phyloP scores from a whole-genome alignment of 2,888 invertebrate species.

The Lycophotia porphyrea region DNA sequence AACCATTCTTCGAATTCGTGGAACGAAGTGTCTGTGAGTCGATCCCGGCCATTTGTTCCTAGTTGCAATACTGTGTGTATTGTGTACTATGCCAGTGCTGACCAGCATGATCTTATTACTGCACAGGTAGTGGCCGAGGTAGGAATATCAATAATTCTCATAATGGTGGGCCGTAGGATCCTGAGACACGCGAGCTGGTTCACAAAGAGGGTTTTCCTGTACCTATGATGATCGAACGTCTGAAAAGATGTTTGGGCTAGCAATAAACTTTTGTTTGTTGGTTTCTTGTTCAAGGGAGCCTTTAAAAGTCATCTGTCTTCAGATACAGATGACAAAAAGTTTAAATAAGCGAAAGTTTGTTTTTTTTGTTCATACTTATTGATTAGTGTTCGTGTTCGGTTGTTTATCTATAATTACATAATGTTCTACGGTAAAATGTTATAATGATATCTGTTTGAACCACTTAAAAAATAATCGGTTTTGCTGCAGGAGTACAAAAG shows the following conservation, averaged over 20 bases:
- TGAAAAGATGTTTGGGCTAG: not conserved
- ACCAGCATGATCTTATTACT: not conserved
- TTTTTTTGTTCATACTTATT: not conserved
- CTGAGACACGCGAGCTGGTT: constrained; percentile 1
- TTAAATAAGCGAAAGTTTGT: not conserved
- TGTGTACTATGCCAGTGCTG: constrained; percentile 1
- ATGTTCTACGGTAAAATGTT: not conserved
- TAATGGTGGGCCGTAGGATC: not conserved
- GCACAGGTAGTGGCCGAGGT: not conserved
- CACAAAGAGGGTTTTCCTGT: constrained; percentile 13
- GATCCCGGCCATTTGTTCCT: not conserved
- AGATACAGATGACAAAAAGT: not conserved
- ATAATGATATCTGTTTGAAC: not conserved
- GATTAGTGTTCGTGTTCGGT: not conserved
- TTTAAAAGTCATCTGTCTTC: not conserved
- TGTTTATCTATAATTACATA: not conserved
- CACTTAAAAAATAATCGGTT: too few relatives aligned
- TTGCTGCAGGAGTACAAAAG: not conserved
- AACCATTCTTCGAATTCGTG: not conserved
- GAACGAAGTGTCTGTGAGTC: not conserved
- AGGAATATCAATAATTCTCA: constrained; percentile 37
- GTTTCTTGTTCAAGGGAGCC: not conserved
- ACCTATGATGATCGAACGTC: constrained; percentile 7
- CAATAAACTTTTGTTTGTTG: constrained; percentile 9
- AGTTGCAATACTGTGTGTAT: constrained; percentile 1